A percentile compares a stretch with the other conserved stretches of the same genome.
Conservation (phyloP, 2,113 vertebrate species). For the Spea bombifrons region DNA sequence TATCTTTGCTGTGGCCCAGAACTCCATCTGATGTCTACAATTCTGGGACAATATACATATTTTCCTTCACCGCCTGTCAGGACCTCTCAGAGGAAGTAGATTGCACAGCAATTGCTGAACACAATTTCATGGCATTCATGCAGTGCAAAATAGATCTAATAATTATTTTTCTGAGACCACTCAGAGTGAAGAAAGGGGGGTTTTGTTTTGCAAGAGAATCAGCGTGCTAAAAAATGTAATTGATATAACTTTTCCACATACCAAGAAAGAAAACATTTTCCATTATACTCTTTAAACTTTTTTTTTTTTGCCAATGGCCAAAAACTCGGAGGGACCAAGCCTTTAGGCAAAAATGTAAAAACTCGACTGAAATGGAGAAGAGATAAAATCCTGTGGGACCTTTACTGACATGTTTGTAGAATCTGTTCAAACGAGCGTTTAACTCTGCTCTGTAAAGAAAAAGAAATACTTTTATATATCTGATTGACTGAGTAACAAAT, state of each 20-base stretch:
- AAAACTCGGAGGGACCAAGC: conserved; percentile 42
- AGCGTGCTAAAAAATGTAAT: neutral
- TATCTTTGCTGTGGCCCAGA: no score
- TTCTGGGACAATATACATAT: no score
- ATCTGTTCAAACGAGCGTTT: conserved; percentile 47
- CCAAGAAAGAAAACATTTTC: conserved; percentile 3
- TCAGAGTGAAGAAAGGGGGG: no score
- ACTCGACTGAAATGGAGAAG: conserved; percentile 40
- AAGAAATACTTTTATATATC: conserved; percentile 47
- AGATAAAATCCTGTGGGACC: conserved; percentile 28
- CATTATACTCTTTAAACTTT: conserved; percentile 23
- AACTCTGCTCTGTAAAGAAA: conserved; percentile 41
- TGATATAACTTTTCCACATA: conserved; percentile 2
- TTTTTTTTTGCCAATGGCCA: conserved; percentile 41
- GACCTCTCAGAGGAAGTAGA: no score
- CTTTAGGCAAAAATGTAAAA: conserved; percentile 42
- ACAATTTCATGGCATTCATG: no score
- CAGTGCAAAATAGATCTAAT: no score
- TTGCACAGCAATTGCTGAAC: no score
- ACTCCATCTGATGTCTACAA: no score
- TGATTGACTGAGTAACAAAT: conserved; percentile 49
- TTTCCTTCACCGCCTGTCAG: no score
- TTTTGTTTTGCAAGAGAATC: no score
- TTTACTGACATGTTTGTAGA: conserved; percentile 43
- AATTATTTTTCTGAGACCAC: no score